Evolutionary conservation across 2,888 invertebrate species (phyloP).

Genomic region (Troglohyphantes excavatus): DNA sequence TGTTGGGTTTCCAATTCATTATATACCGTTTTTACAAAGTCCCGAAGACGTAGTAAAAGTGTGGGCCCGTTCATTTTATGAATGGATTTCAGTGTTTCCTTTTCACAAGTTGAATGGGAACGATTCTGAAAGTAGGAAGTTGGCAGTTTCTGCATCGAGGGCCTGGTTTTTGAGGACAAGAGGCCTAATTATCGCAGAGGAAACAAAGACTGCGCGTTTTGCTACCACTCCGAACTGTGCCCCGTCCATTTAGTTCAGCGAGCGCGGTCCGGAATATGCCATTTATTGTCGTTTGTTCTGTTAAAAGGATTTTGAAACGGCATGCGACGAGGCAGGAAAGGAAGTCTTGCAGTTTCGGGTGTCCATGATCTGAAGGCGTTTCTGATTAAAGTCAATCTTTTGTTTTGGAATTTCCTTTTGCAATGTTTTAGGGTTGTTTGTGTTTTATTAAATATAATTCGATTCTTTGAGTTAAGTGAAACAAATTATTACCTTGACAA

Average conservation of each 20-base stretch:
- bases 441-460: too few species aligned
- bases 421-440: too few species aligned
- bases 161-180: conserved; percentile 45
- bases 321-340: neutral
- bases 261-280: too few species aligned
- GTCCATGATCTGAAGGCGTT: too few species aligned
- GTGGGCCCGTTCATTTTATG: conserved; percentile 34
- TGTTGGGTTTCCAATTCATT: neutral
- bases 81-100: conserved; percentile 37
- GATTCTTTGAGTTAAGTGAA: too few species aligned
- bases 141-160: conserved; percentile 9
- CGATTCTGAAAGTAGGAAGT: conserved; percentile 43
- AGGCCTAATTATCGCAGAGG: conserved; percentile 52
- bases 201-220: conserved; percentile 52
- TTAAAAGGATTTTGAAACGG: conserved; percentile 15
- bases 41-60: neutral
- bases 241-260: neutral
- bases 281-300: conserved; percentile 17
- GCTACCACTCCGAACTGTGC: neutral
- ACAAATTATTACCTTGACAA: too few species aligned
- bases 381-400: too few species aligned
- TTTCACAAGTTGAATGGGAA: conserved; percentile 2
- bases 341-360: conserved; percentile 2
- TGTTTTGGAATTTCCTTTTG: too few species aligned
- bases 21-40: too few species aligned